These are phyloP conservation scores for Alexandromys fortis DNA, from an alignment of 2,113 vertebrate genomes.

Conservation along the genomic window DNA sequence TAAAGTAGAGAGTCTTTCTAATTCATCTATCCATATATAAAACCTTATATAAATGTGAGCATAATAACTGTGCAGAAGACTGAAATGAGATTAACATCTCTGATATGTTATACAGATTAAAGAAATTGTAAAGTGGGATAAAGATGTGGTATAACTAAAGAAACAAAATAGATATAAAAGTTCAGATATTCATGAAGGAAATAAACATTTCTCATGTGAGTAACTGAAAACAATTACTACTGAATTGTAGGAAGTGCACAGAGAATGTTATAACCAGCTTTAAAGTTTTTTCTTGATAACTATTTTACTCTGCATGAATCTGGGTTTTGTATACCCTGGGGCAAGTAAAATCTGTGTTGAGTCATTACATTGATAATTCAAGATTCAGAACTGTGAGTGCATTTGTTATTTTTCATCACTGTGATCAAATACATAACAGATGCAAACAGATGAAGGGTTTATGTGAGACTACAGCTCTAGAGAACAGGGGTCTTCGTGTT, in stretches of 20 bases:
- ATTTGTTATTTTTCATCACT: background rate
- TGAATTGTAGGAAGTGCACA: background rate
- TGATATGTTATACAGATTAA: background rate
- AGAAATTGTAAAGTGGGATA: background rate
- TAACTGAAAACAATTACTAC: background rate
- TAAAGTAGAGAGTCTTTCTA: background rate
- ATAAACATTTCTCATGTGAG: background rate
- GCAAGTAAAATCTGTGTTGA: background rate
- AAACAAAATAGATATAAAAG: background rate
- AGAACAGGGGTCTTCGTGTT: too few species aligned
- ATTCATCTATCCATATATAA: background rate
- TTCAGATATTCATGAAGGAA: background rate
- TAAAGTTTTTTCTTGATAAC: background rate
- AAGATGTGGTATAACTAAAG: background rate
- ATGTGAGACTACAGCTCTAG: background rate
- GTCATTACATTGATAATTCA: background rate
- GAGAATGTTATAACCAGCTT: background rate
- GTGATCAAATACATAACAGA: background rate
- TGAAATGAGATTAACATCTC: background rate
- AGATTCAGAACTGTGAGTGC: background rate
- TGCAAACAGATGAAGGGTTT: background rate
- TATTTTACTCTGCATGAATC: background rate
- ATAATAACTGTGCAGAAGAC: background rate
- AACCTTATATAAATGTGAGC: background rate
- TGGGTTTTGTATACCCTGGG: background rate